Conservation (phyloP, 2,888 invertebrate genomes). For the Liodrosophila aerea region DNA sequence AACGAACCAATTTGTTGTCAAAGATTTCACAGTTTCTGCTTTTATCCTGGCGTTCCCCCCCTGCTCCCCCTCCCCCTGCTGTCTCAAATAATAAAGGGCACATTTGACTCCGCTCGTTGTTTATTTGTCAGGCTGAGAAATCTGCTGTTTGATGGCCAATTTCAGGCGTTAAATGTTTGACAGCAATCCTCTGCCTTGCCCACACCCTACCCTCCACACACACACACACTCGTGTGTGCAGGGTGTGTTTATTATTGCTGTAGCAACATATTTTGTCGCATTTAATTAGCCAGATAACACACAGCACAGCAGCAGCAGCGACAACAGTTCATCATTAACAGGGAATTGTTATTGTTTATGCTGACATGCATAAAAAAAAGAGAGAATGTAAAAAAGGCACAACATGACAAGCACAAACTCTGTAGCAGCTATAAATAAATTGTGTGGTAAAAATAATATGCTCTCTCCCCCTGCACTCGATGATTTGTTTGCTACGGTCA, state of each 20-base stretch:
- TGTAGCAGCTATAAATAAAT: slow-evolving; percentile 35
- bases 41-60: background rate
- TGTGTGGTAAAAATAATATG: slow-evolving; percentile 2
- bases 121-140: slow-evolving; percentile 35
- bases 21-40: slow-evolving; percentile 25
- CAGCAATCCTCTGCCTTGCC: slow-evolving; percentile 27
- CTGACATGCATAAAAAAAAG: slow-evolving; percentile 26
- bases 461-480: background rate
- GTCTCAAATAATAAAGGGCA: background rate
- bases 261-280: slow-evolving; percentile 46
- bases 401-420: slow-evolving; percentile 1
- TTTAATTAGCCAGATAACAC: slow-evolving; percentile 64
- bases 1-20: slow-evolving; percentile 44
- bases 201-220: background rate
- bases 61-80: background rate
- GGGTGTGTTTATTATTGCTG: slow-evolving; percentile 19
- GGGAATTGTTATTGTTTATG: slow-evolving; percentile 47
- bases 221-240: background rate
- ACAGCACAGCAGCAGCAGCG: slow-evolving; percentile 36
- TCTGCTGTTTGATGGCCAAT: slow-evolving; percentile 37
- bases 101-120: slow-evolving; percentile 20
- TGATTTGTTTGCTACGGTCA: too few relatives aligned
- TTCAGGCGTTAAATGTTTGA: slow-evolving; percentile 57
- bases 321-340: slow-evolving; percentile 35
- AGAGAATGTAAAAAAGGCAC: slow-evolving; percentile 3